Conservation (phyloP, 2,888 invertebrate species). For the Ecliptopera silaceata region DNA sequence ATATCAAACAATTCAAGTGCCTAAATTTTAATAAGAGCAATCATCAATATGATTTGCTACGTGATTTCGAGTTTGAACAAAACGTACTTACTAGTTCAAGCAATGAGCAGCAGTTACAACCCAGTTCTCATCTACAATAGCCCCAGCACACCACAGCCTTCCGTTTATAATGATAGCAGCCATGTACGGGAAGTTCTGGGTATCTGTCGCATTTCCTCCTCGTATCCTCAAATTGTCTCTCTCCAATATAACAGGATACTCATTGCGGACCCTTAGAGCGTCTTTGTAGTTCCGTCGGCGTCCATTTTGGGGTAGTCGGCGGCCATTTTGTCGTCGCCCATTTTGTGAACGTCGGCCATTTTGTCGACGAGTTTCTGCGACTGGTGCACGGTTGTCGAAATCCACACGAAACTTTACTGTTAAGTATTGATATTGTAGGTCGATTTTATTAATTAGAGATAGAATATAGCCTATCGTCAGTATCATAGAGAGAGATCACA, state of each 20-base stretch:
- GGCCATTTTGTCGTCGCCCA: conserved; percentile 13
- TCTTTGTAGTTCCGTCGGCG: conserved; percentile 38
- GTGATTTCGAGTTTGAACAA: too few relatives aligned
- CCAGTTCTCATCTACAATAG: conserved; percentile 73
- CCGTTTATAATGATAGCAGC: conserved; percentile 74
- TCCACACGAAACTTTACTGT: conserved; percentile 47
- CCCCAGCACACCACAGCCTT: conserved; percentile 71
- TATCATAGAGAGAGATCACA: too few relatives aligned
- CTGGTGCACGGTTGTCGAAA: conserved; percentile 20
- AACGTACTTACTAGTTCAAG: conserved; percentile 67
- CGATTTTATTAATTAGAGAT: too few relatives aligned
- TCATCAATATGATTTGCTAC: not conserved
- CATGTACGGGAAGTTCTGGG: conserved; percentile 69
- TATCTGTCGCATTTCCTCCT: conserved; percentile 59
- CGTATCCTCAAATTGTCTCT: conserved; percentile 45
- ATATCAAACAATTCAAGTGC: not conserved
- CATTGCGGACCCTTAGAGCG: conserved; percentile 50
- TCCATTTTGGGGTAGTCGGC: conserved; percentile 24
- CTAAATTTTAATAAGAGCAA: not conserved
- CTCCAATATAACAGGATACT: conserved; percentile 37
- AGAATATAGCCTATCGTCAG: too few relatives aligned
- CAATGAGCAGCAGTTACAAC: conserved; percentile 75
- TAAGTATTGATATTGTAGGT: not conserved
- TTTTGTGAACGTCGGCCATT: conserved; percentile 1
- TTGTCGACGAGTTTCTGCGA: not conserved